Evolutionary conservation across 2,888 invertebrate species (phyloP).

Genomic region (Diarsia brunnea): DNA sequence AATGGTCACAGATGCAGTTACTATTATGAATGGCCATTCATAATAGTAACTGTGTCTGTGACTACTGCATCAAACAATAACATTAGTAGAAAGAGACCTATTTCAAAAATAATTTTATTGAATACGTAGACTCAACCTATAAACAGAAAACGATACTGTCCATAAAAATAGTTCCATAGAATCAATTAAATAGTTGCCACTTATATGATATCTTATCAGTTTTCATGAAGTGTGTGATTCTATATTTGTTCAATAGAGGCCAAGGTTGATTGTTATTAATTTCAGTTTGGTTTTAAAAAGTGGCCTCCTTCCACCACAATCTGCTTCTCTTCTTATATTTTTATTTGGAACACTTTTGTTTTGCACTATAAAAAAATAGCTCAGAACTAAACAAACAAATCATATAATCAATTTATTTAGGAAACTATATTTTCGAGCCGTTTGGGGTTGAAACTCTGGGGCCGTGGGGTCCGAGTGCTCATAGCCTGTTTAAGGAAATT

Average conservation of each 20-base stretch:
- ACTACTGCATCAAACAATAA: background rate
- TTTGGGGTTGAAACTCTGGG: too few relatives aligned
- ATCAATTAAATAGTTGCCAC: background rate
- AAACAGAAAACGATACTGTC: too few relatives aligned
- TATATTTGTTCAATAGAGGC: background rate
- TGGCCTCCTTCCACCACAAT: background rate
- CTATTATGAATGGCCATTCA: too few relatives aligned
- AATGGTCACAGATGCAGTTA: too few relatives aligned
- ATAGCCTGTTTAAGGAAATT: too few relatives aligned
- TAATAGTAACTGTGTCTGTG: too few relatives aligned
- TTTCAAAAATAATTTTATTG: background rate
- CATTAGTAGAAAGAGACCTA: background rate
- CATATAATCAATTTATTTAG: background rate
- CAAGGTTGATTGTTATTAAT: constrained; percentile 10
- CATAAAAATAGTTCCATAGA: background rate
- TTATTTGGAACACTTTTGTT: background rate
- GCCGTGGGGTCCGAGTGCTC: too few relatives aligned
- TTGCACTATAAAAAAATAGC: background rate
- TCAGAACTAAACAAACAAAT: background rate
- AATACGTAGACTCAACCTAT: too few relatives aligned
- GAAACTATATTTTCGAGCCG: too few relatives aligned
- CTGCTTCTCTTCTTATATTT: background rate
- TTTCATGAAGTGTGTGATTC: background rate
- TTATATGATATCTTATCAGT: constrained; percentile 23
- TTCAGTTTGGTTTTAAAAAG: background rate